Percentiles rank a stretch among this genome's conserved stretches.
These are phyloP conservation scores for Pissodes strobi DNA, from an alignment of 1,140 invertebrate genomes.

Conservation along the genomic window DNA sequence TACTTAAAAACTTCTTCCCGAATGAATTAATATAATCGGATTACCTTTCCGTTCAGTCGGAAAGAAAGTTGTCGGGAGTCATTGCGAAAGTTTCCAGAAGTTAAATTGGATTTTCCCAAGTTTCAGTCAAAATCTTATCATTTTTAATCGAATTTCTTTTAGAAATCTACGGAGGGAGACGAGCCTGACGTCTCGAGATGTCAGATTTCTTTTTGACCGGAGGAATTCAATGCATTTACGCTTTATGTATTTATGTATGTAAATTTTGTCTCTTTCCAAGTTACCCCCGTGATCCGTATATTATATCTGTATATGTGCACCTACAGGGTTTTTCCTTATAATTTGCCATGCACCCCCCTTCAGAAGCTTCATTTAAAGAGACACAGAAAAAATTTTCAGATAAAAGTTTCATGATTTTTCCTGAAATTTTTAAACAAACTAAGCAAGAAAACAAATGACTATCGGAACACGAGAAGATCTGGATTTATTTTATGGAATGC, in stretches of 20 bases:
- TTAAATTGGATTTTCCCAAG: slow-evolving; percentile 23
- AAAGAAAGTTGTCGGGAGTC: slow-evolving; percentile 21
- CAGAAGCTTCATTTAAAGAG: too few species aligned
- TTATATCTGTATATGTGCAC: neutral
- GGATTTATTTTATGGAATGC: too few species aligned
- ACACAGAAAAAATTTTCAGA: too few species aligned
- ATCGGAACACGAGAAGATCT: too few species aligned
- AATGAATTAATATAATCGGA: slow-evolving; percentile 18
- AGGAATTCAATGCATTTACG: too few species aligned
- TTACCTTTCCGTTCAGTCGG: slow-evolving; percentile 10
- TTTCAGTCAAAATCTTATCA: slow-evolving; percentile 19
- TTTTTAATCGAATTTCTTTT: slow-evolving; percentile 21
- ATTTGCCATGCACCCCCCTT: neutral
- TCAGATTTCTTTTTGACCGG: neutral
- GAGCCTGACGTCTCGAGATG: neutral
- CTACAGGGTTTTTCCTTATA: too few species aligned
- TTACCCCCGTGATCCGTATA: neutral
- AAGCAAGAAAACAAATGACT: too few species aligned
- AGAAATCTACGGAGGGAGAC: neutral
- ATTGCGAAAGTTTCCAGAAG: slow-evolving; percentile 16
- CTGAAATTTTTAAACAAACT: too few species aligned
- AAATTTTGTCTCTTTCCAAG: too few species aligned
- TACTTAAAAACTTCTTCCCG: slow-evolving; percentile 8
- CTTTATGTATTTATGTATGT: too few species aligned
- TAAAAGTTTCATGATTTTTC: too few species aligned